Evolutionary conservation across 2,888 invertebrate genomes (phyloP), one percentile per base, ranked within the genome.

Genomic region (Endotricha flammealis): DNA sequence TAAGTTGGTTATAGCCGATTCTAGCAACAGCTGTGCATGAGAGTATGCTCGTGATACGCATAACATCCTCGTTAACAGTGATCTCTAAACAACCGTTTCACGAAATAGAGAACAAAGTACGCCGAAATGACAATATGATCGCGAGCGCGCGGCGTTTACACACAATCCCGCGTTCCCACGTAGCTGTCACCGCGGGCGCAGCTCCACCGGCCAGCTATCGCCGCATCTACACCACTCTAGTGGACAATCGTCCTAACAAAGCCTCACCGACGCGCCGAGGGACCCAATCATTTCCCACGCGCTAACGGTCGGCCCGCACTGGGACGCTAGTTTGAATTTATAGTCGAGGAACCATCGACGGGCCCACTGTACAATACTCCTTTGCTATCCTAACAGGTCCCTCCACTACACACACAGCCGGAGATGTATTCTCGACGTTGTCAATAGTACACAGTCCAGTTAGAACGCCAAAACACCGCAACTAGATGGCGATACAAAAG

Each of bases 161-260:
- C 72, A 73, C 69, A 67, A 71, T 68, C 68, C 69, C 69, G 68
- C 59, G 67, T 85, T 86, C 85, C 85, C 85, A 83, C 79, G 79
- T 76, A 73, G 74, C 81, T 83, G 82, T 85, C 82, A 80, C 71
- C 69, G 71, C 64, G 63, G 62, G 65, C 72, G 56, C 59, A 67
- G 63, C 57, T 41, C 46, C 54, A 49, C 64, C 58, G 61, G 58
- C 66, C 54, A 71, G 64, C 69, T 86, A 86, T 85, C 85, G 76
- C 64, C 61, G 57, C 78, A 85, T 85, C 85, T 85, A 79, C 77
- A 71, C 74, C 72, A 71, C 74, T 69, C 74, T 66, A 64, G 82
- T 82, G 85, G 83, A 86, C 85, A 85, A 80, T 83, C 82, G 77
- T 75, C 82, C 77, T 82, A 86, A 85, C 85, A 86, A 86, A 85